These are phyloP conservation scores for Idaea straminata DNA, from an alignment of 2,888 invertebrate species.

Conservation along the genomic window DNA sequence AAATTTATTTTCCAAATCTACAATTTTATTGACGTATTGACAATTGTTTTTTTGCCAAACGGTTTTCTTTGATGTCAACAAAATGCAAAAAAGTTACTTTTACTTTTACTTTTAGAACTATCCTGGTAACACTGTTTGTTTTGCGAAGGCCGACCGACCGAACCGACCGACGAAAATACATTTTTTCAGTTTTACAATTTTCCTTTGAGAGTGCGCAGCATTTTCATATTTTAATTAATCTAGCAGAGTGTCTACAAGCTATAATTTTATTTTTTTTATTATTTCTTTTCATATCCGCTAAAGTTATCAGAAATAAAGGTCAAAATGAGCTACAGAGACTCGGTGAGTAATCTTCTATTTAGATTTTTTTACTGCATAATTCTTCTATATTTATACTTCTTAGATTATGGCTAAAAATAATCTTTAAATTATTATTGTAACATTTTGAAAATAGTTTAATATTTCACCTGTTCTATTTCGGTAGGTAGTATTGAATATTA, in stretches of 20 bases:
- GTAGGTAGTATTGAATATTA: conserved; percentile 44
- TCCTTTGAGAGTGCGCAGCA: not conserved
- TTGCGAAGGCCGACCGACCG: too few species aligned
- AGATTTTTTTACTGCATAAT: conserved; percentile 3
- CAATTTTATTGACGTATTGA: too few species aligned
- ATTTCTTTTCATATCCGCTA: too few species aligned
- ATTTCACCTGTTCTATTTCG: conserved; percentile 54
- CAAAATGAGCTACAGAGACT: conserved; percentile 68
- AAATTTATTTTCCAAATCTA: too few species aligned
- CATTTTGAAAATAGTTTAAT: conserved; percentile 36
- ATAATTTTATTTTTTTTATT: conserved; percentile 7
- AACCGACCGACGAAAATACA: too few species aligned
- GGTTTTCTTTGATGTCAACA: too few species aligned
- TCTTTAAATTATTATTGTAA: conserved; percentile 1
- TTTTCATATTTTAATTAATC: not conserved
- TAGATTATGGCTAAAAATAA: not conserved
- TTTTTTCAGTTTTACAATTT: too few species aligned
- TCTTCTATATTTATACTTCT: too few species aligned
- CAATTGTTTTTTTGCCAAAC: too few species aligned
- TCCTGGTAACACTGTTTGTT: too few species aligned
- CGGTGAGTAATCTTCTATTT: conserved; percentile 48
- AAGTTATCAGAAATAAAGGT: conserved; percentile 9
- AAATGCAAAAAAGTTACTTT: too few species aligned
- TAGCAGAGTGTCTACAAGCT: not conserved
- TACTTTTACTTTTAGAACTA: too few species aligned